Conservation (phyloP, 2,113 vertebrate species). For the Baryphthengus martii region DNA sequence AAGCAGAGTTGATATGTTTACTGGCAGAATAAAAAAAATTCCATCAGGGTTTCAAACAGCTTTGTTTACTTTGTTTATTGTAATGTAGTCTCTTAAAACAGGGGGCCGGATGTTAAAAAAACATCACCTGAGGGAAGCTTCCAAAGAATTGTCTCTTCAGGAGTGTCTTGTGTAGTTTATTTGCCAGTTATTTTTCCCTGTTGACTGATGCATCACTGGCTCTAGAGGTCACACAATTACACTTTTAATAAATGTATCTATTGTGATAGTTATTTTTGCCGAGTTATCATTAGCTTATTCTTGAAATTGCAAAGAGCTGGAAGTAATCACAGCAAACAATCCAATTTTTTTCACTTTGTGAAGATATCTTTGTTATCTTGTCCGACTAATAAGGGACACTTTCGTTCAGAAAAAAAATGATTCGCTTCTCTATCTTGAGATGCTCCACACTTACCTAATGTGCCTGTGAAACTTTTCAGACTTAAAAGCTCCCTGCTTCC, state of each 20-base stretch:
- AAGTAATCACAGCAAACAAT: neutral
- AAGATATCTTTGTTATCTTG: neutral
- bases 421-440: neutral
- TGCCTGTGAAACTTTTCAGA: neutral
- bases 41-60: neutral
- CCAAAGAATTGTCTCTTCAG: neutral
- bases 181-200: neutral
- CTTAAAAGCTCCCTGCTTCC: neutral
- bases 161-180: neutral
- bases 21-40: neutral
- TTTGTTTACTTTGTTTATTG: conserved; percentile 11
- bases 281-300: neutral
- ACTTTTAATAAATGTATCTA: neutral
- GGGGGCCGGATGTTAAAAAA: neutral
- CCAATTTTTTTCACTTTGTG: neutral
- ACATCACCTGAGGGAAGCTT: neutral
- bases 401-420: neutral
- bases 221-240: neutral
- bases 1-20: neutral
- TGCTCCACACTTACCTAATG: neutral
- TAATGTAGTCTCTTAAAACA: neutral
- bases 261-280: neutral
- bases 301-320: neutral
- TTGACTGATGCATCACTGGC: neutral
- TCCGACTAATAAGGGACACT: neutral